These are phyloP conservation scores for Telmatochromis bifrenatus DNA, from an alignment of 2,113 vertebrate species.

Conservation along the genomic window DNA sequence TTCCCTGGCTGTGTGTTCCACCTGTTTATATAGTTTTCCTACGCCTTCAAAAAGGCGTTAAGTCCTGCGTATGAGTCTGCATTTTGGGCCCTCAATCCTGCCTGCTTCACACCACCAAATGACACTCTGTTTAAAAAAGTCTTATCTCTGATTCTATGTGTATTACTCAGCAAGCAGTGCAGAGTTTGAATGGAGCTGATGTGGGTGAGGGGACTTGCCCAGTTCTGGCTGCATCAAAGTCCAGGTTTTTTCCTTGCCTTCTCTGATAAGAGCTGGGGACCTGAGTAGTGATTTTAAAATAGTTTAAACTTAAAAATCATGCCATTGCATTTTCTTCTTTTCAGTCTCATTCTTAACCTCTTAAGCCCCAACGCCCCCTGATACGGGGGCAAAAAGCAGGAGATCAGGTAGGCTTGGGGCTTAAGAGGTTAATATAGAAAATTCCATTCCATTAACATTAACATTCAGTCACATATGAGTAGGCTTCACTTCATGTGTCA, in stretches of 20 bases:
- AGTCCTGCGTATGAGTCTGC: neutral
- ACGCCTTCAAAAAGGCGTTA: fast-evolving
- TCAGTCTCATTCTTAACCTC: neutral
- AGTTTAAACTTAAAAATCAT: neutral
- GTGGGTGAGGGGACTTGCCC: neutral
- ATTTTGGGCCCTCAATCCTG: neutral
- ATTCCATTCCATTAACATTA: neutral
- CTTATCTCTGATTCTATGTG: neutral
- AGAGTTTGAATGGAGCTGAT: neutral
- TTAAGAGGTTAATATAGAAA: neutral
- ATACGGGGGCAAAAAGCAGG: too few relatives aligned
- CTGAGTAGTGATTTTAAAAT: neutral
- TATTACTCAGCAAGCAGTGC: neutral
- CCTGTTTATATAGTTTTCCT: neutral
- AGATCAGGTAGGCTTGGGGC: too few relatives aligned
- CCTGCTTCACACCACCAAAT: neutral
- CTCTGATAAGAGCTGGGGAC: neutral
- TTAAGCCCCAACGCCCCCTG: too few relatives aligned
- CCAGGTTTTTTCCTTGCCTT: neutral
- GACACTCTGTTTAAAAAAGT: neutral
- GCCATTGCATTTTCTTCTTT: neutral
- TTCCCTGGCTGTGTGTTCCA: neutral
- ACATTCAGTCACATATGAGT: neutral
- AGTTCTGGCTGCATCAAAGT: neutral
- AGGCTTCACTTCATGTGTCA: neutral